A percentile compares a stretch with the other conserved stretches of the same genome.
These are phyloP conservation scores for Neocrepidodera transversa DNA, from an alignment of 2,888 invertebrate genomes.

Conservation along the genomic window DNA sequence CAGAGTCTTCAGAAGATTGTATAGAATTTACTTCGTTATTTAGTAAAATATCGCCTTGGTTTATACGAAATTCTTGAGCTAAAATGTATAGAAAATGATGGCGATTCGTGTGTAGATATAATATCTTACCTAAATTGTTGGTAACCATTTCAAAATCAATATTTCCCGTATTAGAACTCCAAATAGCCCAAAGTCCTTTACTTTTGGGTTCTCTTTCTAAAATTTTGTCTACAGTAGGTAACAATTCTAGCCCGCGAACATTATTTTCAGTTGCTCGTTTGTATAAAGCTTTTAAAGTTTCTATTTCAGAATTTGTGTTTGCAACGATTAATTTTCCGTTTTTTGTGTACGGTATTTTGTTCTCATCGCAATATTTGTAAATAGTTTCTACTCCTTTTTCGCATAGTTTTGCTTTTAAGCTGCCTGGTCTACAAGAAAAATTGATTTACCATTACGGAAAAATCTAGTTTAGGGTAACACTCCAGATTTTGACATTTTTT, in stretches of 20 bases:
- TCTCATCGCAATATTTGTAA: slow-evolving; percentile 83
- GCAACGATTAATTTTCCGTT: slow-evolving; percentile 94
- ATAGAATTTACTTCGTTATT: slow-evolving; percentile 71
- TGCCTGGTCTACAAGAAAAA: slow-evolving; percentile 69
- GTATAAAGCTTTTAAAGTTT: slow-evolving; percentile 70
- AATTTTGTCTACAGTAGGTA: slow-evolving; percentile 58
- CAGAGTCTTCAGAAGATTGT: slow-evolving; percentile 63
- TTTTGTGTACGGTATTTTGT: slow-evolving; percentile 85
- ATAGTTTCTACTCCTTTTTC: slow-evolving; percentile 80
- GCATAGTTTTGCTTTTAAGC: slow-evolving; percentile 86
- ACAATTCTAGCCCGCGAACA: slow-evolving; percentile 58
- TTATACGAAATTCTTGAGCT: slow-evolving; percentile 69
- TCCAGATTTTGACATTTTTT: too few relatives aligned
- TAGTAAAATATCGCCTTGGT: slow-evolving; percentile 76
- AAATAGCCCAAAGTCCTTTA: slow-evolving; percentile 73
- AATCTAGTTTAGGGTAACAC: too few relatives aligned
- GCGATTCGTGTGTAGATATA: background rate
- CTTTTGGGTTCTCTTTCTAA: slow-evolving; percentile 41
- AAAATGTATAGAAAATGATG: background rate
- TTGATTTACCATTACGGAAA: too few relatives aligned
- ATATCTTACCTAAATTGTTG: slow-evolving; percentile 68
- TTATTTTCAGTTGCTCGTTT: slow-evolving; percentile 67
- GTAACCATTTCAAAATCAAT: slow-evolving; percentile 89
- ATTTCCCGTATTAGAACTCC: slow-evolving; percentile 83
- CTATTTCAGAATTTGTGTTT: slow-evolving; percentile 69